Base-by-base conservation (phyloP, 2,888 invertebrate species). In the Lepidocyrtoides sp. region DNA sequence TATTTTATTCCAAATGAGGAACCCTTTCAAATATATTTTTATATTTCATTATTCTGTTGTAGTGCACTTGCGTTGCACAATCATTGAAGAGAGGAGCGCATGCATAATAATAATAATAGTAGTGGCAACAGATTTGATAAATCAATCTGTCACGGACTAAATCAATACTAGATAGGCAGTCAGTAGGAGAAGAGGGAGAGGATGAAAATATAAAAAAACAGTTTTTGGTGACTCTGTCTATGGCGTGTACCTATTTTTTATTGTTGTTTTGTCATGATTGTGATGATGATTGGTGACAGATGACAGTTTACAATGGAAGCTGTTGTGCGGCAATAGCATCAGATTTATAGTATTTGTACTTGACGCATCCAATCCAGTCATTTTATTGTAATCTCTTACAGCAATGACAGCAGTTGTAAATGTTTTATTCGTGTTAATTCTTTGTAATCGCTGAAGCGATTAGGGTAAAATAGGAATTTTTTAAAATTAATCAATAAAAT, bases 121-220 rank as follows among this genome's bases (percentile, higher is more conserved):
- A 2, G 51, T 14, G 41, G 17, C 32, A 69, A 12, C 54, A 10
- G 0, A 54, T 51, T 32, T 79, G 87, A 87, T 87, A 79, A 79
- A 77, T 87, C 79, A 87, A 87, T 87, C 29, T 87, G 87, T 79
- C 87, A 79, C 26, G 29, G 26, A 57, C 36, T 60, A 51, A 60
- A 66, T 79, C 75, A 75, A 60, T 54, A 51, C 26, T 8, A 26
- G 26, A 77, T n/a, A n/a, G n/a, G n/a, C n/a, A n/a, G n/a, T n/a
- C n/a, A 36, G 5, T n/a, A 54, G 14, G n/a, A 14, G 32, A 26
- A 14, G 44, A 77, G 17, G 17, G 66, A 66, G 32, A 66, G 66
- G 17, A n/a, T 17, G n/a, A 12, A 12, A 1, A 41, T 44, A 23
- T 0, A 41, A 17, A 36, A 41, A 69, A 41, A 69, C 12, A 48